These are phyloP conservation scores for Zelostemma sp. DNA, from an alignment of 1,140 invertebrate species.

Conservation along the genomic window DNA sequence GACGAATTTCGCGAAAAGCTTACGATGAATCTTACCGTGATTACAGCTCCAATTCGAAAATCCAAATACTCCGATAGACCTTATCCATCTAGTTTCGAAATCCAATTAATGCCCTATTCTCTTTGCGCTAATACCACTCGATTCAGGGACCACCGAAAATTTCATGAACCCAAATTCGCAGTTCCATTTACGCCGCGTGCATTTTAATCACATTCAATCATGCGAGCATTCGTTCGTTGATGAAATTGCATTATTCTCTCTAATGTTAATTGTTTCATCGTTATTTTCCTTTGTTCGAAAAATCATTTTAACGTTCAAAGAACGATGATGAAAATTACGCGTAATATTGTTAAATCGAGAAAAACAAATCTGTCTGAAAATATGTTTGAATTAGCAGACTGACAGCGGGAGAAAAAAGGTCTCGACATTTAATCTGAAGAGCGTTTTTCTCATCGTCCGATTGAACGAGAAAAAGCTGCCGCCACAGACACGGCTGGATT, in stretches of 20 bases:
- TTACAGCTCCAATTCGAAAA: slow-evolving; percentile 25
- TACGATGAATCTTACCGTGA: slow-evolving; percentile 21
- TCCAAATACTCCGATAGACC: slow-evolving; percentile 1
- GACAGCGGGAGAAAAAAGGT: not conserved
- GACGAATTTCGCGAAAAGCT: slow-evolving; percentile 20
- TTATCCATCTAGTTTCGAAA: slow-evolving; percentile 11
- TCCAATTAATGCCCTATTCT: not conserved
- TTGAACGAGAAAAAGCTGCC: slow-evolving; percentile 4
- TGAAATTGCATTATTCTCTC: no score
- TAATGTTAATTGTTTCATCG: no score
- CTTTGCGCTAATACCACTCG: not conserved
- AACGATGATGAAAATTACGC: no score
- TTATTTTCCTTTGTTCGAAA: no score
- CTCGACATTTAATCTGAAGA: not conserved
- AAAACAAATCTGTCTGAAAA: slow-evolving; percentile 1
- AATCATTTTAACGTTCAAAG: no score
- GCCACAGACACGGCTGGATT: not conserved
- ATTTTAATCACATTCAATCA: no score
- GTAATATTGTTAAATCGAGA: no score
- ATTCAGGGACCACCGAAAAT: no score
- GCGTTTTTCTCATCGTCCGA: not conserved
- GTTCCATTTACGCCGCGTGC: no score
- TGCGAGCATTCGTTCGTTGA: no score
- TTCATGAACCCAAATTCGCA: no score
- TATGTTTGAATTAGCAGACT: not conserved